Evolutionary conservation across 2,113 vertebrate species (phyloP).

Genomic region (Podarcis muralis): DNA sequence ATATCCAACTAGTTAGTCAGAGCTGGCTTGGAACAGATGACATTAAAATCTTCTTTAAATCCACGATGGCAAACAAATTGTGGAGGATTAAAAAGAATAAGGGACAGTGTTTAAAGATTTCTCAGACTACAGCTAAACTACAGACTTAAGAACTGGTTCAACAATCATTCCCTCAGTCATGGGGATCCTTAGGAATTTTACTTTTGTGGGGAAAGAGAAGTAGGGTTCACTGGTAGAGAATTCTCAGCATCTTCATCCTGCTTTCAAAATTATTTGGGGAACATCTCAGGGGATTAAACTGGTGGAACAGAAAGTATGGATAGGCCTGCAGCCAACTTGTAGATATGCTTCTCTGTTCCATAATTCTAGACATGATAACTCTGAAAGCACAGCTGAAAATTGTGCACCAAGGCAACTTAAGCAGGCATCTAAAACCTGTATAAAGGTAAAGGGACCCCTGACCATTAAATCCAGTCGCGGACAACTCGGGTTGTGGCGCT

Average conservation of each 20-base stretch:
- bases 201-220: not conserved
- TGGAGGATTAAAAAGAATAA: constrained; percentile 38
- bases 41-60: constrained; percentile 40
- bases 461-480: no score
- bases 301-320: not conserved
- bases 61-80: constrained; percentile 32
- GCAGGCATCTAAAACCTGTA: not conserved
- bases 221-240: no score
- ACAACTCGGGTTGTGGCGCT: no score
- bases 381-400: not conserved
- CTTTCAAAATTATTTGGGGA: not conserved
- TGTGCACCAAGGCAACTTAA: not conserved
- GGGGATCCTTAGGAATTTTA: not conserved
- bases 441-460: no score
- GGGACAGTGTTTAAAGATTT: not conserved
- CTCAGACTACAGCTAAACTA: not conserved
- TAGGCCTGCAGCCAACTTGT: not conserved
- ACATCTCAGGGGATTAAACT: not conserved
- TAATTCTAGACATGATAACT: not conserved
- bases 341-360: not conserved
- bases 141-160: not conserved
- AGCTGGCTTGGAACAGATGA: constrained; percentile 50
- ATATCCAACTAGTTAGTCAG: constrained; percentile 62
- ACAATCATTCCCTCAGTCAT: not conserved
- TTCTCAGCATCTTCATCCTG: not conserved